Percentiles rank a stretch among this genome's conserved stretches.
These are phyloP conservation scores for Argyresthia albistria DNA, from an alignment of 2,888 invertebrate species.

Conservation along the genomic window DNA sequence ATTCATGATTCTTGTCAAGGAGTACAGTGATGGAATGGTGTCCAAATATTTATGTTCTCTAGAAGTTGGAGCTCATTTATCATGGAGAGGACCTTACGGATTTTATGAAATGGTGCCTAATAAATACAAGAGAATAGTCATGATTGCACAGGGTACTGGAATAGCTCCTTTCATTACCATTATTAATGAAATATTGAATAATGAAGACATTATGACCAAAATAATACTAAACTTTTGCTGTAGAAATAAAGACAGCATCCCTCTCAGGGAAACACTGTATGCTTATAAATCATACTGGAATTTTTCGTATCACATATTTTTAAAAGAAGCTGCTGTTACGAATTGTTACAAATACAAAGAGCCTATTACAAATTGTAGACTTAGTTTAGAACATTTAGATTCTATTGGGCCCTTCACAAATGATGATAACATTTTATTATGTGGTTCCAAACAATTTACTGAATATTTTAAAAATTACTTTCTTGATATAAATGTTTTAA, in stretches of 20 bases:
- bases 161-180: conserved; percentile 80
- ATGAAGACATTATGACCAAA: conserved; percentile 78
- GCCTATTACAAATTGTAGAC: conserved; percentile 43
- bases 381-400: conserved; percentile 37
- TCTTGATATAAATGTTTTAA: conserved; percentile 22
- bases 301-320: conserved; percentile 76
- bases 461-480: conserved; percentile 43
- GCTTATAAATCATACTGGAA: conserved; percentile 79
- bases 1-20: conserved; percentile 76
- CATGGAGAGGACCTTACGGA: conserved; percentile 84
- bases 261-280: conserved; percentile 75
- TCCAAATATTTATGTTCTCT: conserved; percentile 67
- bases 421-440: conserved; percentile 66
- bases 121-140: conserved; percentile 44
- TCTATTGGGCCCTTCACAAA: conserved; percentile 29
- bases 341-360: conserved; percentile 60
- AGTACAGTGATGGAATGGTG: conserved; percentile 71
- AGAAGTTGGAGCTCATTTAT: conserved; percentile 56
- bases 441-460: conserved; percentile 75
- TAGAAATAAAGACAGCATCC: conserved; percentile 63
- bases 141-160: conserved; percentile 81
- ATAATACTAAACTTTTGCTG: conserved; percentile 77
- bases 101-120: conserved; percentile 58
- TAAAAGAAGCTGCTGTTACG: conserved; percentile 32
- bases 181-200: conserved; percentile 70